These are phyloP conservation scores for Candidula unifasciata DNA, from an alignment of 2,888 invertebrate species.

Conservation along the genomic window DNA sequence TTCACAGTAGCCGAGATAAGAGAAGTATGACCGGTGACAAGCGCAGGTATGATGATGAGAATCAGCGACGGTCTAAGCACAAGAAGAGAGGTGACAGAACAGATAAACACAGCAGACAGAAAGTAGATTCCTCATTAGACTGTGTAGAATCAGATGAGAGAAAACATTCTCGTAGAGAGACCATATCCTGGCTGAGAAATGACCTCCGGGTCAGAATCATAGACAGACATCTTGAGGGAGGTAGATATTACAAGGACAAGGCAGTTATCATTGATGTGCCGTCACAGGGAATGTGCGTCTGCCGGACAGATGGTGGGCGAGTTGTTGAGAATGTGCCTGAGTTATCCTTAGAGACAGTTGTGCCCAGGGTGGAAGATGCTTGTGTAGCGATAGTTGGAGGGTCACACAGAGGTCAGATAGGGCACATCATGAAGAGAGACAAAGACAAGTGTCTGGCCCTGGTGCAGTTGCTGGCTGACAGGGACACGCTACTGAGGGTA, in stretches of 20 bases:
- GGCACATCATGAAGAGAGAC: slow-evolving; percentile 75
- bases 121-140: neutral
- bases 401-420: slow-evolving; percentile 75
- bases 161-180: neutral
- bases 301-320: slow-evolving; percentile 76
- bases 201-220: slow-evolving; percentile 77
- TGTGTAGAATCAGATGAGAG: neutral
- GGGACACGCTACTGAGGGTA: slow-evolving; percentile 73
- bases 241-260: slow-evolving; percentile 72
- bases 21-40: neutral
- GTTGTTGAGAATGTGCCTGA: slow-evolving; percentile 75
- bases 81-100: neutral
- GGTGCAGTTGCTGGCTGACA: slow-evolving; percentile 77
- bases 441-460: slow-evolving; percentile 75
- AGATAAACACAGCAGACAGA: slow-evolving; percentile 13
- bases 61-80: slow-evolving; percentile 8
- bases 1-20: neutral
- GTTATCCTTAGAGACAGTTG: slow-evolving; percentile 78
- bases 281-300: slow-evolving; percentile 72
- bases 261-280: slow-evolving; percentile 76
- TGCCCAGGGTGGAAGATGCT: slow-evolving; percentile 74
- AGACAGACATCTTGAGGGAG: slow-evolving; percentile 75
- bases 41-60: slow-evolving; percentile 6
- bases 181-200: slow-evolving; percentile 72
- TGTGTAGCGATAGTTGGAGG: slow-evolving; percentile 78